A percentile compares a stretch with the other conserved stretches of the same genome.
These are phyloP conservation scores for Apogon hyalosoma DNA, from an alignment of 2,797 vertebrate genomes.

Conservation along the genomic window DNA sequence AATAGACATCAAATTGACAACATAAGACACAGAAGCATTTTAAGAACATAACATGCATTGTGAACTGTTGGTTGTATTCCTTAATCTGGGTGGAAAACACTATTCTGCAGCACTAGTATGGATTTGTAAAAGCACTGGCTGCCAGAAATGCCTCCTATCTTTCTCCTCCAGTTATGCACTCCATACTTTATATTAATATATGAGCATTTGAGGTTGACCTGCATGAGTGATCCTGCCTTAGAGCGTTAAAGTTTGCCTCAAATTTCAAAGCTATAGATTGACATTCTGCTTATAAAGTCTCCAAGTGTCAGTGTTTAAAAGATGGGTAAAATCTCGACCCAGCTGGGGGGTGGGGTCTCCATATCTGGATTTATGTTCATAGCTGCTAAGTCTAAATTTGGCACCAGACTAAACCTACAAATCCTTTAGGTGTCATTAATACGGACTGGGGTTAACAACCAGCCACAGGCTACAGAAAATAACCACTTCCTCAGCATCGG, in stretches of 20 bases:
- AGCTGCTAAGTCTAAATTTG: conserved; percentile 48
- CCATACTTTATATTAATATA: conserved; percentile 16
- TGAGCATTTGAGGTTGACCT: conserved; percentile 24
- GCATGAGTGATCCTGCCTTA: conserved; percentile 47
- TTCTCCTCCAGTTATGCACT: neutral
- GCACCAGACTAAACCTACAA: conserved; percentile 39
- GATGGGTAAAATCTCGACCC: neutral
- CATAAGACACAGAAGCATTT: neutral
- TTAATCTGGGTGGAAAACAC: conserved; percentile 26
- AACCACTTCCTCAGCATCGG: conserved; percentile 31
- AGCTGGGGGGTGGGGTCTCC: conserved; percentile 18
- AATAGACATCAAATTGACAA: neutral
- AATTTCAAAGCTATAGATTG: conserved; percentile 33
- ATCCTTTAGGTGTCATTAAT: conserved; percentile 60
- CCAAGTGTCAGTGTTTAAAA: neutral
- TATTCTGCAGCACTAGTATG: conserved; percentile 5
- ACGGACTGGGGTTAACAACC: conserved; percentile 45
- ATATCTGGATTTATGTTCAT: conserved; percentile 30
- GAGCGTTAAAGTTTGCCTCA: conserved; percentile 20
- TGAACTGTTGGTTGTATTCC: conserved; percentile 4
- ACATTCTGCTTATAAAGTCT: conserved; percentile 18
- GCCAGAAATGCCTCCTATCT: conserved; percentile 19
- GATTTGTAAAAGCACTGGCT: conserved; percentile 27
- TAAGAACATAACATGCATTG: neutral
- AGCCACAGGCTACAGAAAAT: conserved; percentile 32